These are phyloP conservation scores for Terrapene triunguis DNA, from an alignment of 2,113 vertebrate genomes.

Conservation along the genomic window DNA sequence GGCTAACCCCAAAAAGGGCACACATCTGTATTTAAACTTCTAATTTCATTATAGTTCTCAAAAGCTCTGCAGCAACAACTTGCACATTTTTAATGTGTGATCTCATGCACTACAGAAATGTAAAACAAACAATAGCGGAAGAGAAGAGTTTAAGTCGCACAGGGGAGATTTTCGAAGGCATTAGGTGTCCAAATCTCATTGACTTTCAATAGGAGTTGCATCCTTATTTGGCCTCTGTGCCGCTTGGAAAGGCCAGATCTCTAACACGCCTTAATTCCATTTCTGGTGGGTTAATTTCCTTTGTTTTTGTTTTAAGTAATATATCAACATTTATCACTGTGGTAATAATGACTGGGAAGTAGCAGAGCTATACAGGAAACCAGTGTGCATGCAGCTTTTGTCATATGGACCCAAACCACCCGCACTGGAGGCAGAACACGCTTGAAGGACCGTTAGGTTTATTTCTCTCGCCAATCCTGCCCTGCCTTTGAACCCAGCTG, in stretches of 20 bases:
- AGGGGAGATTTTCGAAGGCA: neutral
- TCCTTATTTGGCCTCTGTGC: neutral
- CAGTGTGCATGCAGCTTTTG: neutral
- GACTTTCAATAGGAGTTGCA: neutral
- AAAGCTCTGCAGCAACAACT: neutral
- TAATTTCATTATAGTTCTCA: neutral
- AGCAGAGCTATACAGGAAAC: neutral
- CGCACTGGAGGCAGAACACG: accelerated
- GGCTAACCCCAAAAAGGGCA: neutral
- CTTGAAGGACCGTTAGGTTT: neutral
- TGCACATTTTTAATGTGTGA: neutral
- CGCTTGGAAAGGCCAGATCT: neutral
- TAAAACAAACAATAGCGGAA: neutral
- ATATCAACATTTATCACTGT: neutral
- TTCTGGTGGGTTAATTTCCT: neutral
- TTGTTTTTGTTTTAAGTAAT: neutral
- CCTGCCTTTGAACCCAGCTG: neutral
- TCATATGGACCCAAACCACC: neutral
- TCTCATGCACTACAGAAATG: neutral
- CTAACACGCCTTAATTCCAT: neutral
- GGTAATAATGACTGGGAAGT: neutral
- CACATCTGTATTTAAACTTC: neutral
- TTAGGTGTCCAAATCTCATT: neutral
- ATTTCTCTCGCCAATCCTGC: neutral
- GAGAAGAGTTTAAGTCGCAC: neutral